A percentile compares a stretch with the other conserved stretches of the same genome.
Evolutionary conservation across 2,888 invertebrate genomes (phyloP).

Genomic region (Listrodromus nycthemerus): DNA sequence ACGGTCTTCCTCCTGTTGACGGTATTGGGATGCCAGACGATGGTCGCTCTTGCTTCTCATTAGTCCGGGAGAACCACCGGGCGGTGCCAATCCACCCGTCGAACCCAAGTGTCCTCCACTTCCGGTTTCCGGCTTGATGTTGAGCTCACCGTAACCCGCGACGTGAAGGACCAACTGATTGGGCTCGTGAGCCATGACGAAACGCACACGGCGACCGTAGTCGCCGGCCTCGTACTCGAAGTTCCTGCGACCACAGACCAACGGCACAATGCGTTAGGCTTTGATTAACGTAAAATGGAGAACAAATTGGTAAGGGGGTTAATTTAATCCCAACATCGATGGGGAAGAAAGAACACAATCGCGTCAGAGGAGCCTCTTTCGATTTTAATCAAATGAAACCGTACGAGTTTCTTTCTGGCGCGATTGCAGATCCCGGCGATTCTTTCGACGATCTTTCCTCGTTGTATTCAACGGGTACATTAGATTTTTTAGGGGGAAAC

Average conservation of each 20-base stretch:
- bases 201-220: conserved; percentile 93
- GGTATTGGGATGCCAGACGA: conserved; percentile 94
- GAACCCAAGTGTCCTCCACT: conserved; percentile 83
- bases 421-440: conserved; percentile 43
- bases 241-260: conserved; percentile 86
- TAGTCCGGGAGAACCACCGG: conserved; percentile 90
- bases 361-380: conserved; percentile 15
- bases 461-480: conserved; percentile 27
- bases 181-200: conserved; percentile 96
- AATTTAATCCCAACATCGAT: conserved; percentile 10
- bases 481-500: conserved; percentile 7
- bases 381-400: conserved; percentile 67
- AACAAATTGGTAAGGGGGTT: conserved; percentile 3
- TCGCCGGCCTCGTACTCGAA: conserved; percentile 97
- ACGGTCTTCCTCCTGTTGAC: conserved; percentile 91
- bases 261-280: not conserved
- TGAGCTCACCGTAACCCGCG: conserved; percentile 95
- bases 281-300: conserved; percentile 8
- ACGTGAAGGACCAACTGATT: conserved; percentile 95
- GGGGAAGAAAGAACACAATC: conserved; percentile 45
- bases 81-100: conserved; percentile 86
- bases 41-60: conserved; percentile 98
- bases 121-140: conserved; percentile 88
- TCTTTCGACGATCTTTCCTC: conserved; percentile 24
- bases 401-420: conserved; percentile 44